Evolutionary conservation across 2,797 vertebrate species (phyloP).

Genomic region (Knipowitschia caucasica): DNA sequence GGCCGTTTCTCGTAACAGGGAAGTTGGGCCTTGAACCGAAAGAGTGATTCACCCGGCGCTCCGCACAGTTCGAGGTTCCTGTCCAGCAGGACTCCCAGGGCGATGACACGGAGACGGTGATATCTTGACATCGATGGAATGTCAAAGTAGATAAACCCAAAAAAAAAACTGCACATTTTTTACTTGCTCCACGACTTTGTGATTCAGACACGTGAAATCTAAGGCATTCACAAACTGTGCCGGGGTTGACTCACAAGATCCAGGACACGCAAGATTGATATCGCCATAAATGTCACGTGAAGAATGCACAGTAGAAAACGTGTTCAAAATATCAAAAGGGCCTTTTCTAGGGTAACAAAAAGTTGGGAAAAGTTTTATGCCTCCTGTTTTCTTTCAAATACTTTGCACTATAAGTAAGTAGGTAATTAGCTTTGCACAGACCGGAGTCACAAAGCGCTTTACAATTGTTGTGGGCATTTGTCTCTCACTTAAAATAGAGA

Average conservation of each 20-base stretch:
- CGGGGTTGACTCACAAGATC: neutral
- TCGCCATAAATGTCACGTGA: no score
- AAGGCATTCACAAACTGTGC: slow-evolving; percentile 4
- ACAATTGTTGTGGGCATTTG: no score
- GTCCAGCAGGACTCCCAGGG: slow-evolving; percentile 47
- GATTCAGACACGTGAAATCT: slow-evolving; percentile 25
- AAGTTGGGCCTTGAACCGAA: slow-evolving; percentile 46
- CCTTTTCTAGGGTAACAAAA: no score
- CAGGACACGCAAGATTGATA: neutral
- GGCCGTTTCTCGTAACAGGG: slow-evolving; percentile 62
- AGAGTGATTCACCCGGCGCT: slow-evolving; percentile 59
- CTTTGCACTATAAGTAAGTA: no score
- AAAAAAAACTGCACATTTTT: slow-evolving; percentile 17
- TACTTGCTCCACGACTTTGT: slow-evolving; percentile 3
- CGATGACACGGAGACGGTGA: slow-evolving; percentile 37
- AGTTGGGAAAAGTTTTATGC: no score
- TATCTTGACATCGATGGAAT: neutral
- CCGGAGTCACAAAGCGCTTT: no score
- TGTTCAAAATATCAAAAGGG: no score
- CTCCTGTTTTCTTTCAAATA: no score
- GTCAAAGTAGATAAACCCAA: neutral
- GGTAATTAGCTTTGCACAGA: no score
- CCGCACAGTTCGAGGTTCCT: slow-evolving; percentile 42
- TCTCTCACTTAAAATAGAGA: no score
- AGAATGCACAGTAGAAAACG: no score